Conservation (phyloP, 2,888 invertebrate genomes). For the Euproctis similis region DNA sequence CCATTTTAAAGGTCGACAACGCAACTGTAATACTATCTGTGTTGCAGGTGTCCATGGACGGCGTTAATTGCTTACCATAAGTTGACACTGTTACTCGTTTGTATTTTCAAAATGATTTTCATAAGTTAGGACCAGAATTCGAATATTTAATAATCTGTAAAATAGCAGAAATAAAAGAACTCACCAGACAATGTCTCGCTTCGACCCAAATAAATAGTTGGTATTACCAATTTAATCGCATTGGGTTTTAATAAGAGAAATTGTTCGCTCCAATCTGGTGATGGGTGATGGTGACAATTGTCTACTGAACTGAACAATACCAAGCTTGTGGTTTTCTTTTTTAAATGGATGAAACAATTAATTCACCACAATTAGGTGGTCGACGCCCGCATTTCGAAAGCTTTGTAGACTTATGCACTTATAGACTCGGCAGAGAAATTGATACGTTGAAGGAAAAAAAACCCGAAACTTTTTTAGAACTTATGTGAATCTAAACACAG, state of each 20-base stretch:
- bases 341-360: slow-evolving; percentile 76
- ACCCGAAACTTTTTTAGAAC: too few species aligned
- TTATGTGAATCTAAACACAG: neutral
- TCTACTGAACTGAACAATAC: slow-evolving; percentile 56
- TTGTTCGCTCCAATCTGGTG: slow-evolving; percentile 59
- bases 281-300: slow-evolving; percentile 60
- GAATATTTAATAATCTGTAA: slow-evolving; percentile 3
- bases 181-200: slow-evolving; percentile 8
- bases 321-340: slow-evolving; percentile 65
- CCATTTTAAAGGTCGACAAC: too few species aligned
- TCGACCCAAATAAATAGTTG: slow-evolving; percentile 40
- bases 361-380: slow-evolving; percentile 71
- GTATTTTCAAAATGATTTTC: too few species aligned
- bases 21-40: too few species aligned
- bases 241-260: slow-evolving; percentile 48
- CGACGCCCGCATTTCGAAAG: slow-evolving; percentile 69
- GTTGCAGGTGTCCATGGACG: too few species aligned
- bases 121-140: slow-evolving; percentile 2
- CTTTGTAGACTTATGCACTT: slow-evolving; percentile 27
- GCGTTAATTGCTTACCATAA: too few species aligned
- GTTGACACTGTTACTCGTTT: too few species aligned
- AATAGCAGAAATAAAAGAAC: slow-evolving; percentile 10
- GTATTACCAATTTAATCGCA: slow-evolving; percentile 50
- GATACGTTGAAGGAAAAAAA: too few species aligned
- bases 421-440: slow-evolving; percentile 17